Percentiles rank a stretch among this genome's conserved stretches.
Evolutionary conservation across 1,140 invertebrate genomes (phyloP).

Genomic region (Apis dorsata): DNA sequence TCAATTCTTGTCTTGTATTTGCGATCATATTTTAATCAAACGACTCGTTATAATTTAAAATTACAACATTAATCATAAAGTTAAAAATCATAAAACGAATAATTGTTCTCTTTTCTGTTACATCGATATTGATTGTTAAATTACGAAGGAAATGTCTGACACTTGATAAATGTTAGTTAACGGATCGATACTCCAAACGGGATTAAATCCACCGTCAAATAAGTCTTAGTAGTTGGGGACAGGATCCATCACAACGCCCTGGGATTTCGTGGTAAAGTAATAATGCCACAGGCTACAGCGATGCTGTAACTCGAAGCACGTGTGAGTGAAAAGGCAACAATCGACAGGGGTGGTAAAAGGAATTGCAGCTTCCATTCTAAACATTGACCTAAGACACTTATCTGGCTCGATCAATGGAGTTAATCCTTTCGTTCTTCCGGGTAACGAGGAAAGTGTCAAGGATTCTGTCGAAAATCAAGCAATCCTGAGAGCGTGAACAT

Average conservation of each 20-base stretch:
- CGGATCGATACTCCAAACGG: background rate
- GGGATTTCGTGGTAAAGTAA: background rate
- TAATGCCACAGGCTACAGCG: background rate
- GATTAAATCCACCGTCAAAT: conserved; percentile 15
- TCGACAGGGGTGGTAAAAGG: conserved; percentile 52
- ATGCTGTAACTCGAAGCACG: background rate
- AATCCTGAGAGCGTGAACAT: conserved; percentile 37
- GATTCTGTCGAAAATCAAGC: conserved; percentile 40
- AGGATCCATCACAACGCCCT: conserved; percentile 17
- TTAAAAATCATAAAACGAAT: too few relatives aligned
- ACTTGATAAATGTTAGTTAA: background rate
- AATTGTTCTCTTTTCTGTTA: too few relatives aligned
- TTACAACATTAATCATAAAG: too few relatives aligned
- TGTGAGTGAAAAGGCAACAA: conserved; percentile 14
- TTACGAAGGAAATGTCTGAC: background rate
- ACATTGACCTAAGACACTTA: conserved; percentile 51
- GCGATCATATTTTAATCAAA: too few relatives aligned
- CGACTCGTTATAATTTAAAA: too few relatives aligned
- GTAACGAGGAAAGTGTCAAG: background rate
- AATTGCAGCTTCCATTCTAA: conserved; percentile 46
- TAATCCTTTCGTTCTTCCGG: conserved; percentile 44
- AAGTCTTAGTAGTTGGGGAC: background rate
- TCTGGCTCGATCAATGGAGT: conserved; percentile 31
- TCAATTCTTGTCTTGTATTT: too few relatives aligned
- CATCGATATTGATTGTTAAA: background rate